Evolutionary conservation across 2,113 vertebrate genomes (phyloP).

Genomic region (Tragelaphus imberbis): DNA sequence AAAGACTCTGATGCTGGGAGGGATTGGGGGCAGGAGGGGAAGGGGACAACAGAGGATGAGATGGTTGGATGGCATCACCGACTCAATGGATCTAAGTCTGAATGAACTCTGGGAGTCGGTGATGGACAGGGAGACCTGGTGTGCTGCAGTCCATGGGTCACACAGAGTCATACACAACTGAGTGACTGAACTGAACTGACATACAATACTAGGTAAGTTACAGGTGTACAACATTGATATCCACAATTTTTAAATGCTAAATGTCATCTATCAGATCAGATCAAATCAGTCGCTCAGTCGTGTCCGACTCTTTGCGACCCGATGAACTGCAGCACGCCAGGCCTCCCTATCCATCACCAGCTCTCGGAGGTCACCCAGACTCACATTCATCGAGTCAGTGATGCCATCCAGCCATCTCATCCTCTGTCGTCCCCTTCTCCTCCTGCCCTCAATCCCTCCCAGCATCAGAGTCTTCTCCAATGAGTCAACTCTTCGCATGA

Average conservation of each 20-base stretch:
- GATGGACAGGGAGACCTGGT: neutral
- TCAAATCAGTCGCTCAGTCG: no score
- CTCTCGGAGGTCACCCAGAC: no score
- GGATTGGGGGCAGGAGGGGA: neutral
- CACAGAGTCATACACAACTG: neutral
- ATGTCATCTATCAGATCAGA: no score
- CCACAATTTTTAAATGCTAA: neutral
- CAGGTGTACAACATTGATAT: neutral
- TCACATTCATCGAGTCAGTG: no score
- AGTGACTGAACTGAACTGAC: neutral
- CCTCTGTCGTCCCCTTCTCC: no score
- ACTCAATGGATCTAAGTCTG: neutral
- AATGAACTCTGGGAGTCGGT: neutral
- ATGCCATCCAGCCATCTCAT: no score
- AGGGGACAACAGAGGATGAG: neutral
- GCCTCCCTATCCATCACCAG: no score
- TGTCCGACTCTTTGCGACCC: no score
- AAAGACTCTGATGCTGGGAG: neutral
- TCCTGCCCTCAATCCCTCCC: no score
- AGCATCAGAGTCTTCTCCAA: no score
- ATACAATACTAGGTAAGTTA: neutral
- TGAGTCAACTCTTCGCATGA: no score
- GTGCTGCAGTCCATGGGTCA: rapidly evolving
- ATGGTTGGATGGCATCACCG: neutral
- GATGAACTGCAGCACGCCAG: no score